phyloP scores from a whole-genome alignment of 2,113 vertebrate species.

The Ameiurus melas region DNA sequence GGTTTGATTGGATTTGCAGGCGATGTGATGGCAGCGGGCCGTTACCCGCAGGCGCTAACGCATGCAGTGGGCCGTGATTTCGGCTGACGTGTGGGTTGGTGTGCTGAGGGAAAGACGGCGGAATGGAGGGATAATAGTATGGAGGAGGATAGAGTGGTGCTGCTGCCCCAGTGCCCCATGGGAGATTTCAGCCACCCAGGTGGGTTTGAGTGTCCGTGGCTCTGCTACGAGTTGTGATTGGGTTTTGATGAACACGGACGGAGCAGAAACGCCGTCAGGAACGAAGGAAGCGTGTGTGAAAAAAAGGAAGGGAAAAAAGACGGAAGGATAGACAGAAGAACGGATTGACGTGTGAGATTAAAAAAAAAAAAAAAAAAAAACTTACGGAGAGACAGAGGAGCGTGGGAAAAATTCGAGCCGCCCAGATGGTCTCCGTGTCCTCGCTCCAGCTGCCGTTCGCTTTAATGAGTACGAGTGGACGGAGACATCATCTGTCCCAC shows the following conservation, averaged over 20 bases:
- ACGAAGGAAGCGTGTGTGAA: too few relatives aligned
- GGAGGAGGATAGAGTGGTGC: conserved; percentile 27
- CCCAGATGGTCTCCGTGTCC: not conserved
- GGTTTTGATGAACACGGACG: conserved; percentile 62
- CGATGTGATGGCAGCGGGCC: conserved; percentile 36
- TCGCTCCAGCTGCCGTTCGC: not conserved
- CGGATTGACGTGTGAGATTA: not conserved
- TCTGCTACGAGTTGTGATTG: conserved; percentile 62
- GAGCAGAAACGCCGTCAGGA: not conserved
- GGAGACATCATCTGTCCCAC: conserved; percentile 58
- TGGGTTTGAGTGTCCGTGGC: conserved; percentile 51
- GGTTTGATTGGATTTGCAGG: conserved; percentile 65
- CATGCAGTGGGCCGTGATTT: conserved; percentile 55
- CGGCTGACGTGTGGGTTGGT: conserved; percentile 49
- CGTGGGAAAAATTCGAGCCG: conserved; percentile 46
- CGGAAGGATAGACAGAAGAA: not conserved
- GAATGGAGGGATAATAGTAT: conserved; percentile 7
- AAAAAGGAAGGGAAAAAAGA: not conserved
- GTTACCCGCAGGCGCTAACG: conserved; percentile 64
- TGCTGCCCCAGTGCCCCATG: conserved; percentile 50
- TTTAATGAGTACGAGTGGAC: conserved; percentile 44
- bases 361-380: too few relatives aligned
- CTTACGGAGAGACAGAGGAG: not conserved
- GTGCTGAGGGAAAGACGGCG: conserved; percentile 17
- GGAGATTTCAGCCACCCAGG: conserved; percentile 49